These are phyloP conservation scores for Tupiocoris notatus DNA, from an alignment of 2,888 invertebrate genomes.

Conservation along the genomic window DNA sequence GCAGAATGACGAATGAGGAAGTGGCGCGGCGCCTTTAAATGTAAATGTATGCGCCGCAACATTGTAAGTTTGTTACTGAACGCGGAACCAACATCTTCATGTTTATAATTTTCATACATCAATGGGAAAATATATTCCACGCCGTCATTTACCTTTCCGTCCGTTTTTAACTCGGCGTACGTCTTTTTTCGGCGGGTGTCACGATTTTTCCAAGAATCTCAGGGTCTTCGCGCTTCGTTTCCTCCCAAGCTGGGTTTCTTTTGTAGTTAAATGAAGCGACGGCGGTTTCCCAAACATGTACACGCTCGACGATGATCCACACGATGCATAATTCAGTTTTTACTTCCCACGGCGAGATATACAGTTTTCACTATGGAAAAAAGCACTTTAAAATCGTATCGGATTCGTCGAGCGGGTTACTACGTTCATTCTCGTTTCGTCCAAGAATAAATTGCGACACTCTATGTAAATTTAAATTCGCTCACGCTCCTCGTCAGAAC, in stretches of 20 bases:
- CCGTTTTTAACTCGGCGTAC: neutral
- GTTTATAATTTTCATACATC: constrained; percentile 27
- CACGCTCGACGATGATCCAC: neutral
- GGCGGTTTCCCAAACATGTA: neutral
- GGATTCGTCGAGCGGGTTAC: neutral
- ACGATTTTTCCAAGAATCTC: neutral
- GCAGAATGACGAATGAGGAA: neutral
- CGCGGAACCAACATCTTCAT: constrained; percentile 2
- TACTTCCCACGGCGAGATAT: neutral
- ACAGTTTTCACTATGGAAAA: neutral
- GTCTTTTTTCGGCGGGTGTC: neutral
- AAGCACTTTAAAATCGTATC: neutral
- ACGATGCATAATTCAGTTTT: constrained; percentile 22
- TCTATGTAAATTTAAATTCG: neutral
- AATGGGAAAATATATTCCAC: neutral
- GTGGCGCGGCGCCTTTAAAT: neutral
- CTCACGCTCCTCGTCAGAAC: neutral
- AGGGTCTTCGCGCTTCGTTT: neutral
- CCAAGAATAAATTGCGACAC: neutral
- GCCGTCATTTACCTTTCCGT: neutral
- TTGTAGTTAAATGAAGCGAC: constrained; percentile 25
- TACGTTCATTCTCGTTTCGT: neutral
- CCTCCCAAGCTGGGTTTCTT: neutral
- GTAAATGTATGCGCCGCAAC: constrained; percentile 21
- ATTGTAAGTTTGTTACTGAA: constrained; percentile 21